phyloP scores from a whole-genome alignment of 2,888 invertebrate species.

The Tachina grossa region DNA sequence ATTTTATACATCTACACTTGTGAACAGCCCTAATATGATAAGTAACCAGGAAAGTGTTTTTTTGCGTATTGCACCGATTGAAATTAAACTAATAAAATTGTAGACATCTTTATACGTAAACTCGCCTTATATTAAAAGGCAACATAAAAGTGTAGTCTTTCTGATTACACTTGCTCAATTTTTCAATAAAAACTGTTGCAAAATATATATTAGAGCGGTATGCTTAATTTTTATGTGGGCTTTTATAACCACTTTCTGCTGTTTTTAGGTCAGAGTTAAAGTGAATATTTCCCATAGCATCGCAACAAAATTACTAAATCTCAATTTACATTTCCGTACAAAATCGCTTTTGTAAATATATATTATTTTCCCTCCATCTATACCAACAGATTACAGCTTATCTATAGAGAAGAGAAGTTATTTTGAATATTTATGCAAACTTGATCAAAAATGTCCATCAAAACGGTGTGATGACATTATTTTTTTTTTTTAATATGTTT shows the following conservation, averaged over 20 bases:
- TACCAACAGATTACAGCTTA: not conserved
- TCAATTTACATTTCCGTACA: not conserved
- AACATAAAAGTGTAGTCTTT: no score
- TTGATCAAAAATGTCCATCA: constrained; percentile 38
- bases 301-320: not conserved
- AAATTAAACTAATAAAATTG: no score
- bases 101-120: no score
- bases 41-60: no score
- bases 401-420: not conserved
- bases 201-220: constrained; percentile 14
- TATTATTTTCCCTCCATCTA: not conserved
- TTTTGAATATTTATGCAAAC: not conserved
- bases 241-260: not conserved
- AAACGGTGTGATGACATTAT: constrained; percentile 54
- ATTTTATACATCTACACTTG: no score
- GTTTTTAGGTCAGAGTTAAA: not conserved
- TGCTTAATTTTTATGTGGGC: not conserved
- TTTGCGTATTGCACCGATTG: fast-evolving
- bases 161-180: no score
- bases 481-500: not conserved
- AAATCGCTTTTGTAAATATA: not conserved
- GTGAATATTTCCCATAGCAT: not conserved
- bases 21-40: no score
- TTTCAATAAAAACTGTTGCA: not conserved
- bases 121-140: no score